Percentiles rank a stretch among this genome's conserved stretches.
Conservation (phyloP, 2,113 vertebrate species). For the Mixornis gularis region DNA sequence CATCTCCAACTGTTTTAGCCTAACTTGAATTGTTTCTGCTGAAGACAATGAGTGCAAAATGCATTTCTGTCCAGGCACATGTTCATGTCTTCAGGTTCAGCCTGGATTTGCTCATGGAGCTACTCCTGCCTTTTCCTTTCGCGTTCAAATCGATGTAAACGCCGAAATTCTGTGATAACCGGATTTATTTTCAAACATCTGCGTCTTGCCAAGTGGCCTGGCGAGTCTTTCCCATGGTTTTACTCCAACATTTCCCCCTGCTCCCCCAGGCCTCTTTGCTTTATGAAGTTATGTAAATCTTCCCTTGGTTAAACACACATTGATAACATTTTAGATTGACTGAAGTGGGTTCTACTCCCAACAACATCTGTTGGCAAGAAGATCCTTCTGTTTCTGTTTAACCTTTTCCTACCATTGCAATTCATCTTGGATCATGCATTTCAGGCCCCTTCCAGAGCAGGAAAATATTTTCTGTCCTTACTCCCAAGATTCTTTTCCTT, state of each 20-base stretch:
- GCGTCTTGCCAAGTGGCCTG: background rate
- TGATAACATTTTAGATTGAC: background rate
- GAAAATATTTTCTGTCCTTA: background rate
- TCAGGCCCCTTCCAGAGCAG: background rate
- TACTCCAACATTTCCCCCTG: background rate
- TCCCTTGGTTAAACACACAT: conserved; percentile 3
- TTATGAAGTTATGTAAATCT: background rate
- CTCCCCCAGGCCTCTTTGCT: background rate
- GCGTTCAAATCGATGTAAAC: accelerated
- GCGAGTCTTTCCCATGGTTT: background rate
- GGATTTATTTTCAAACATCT: background rate
- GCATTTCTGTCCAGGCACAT: background rate
- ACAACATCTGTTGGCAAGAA: background rate
- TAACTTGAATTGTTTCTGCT: background rate
- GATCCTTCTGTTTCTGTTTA: background rate
- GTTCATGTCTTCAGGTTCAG: background rate
- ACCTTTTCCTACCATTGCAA: background rate
- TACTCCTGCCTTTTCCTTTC: background rate
- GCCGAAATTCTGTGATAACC: background rate
- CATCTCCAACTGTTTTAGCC: background rate
- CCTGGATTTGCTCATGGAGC: background rate
- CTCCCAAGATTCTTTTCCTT: background rate
- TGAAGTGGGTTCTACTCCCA: background rate
- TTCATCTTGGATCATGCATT: background rate
- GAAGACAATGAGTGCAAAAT: background rate